Evolutionary conservation across 2,888 invertebrate genomes (phyloP), one percentile per base, ranked within the genome.

Genomic region (Leptopilina drosophilae): DNA sequence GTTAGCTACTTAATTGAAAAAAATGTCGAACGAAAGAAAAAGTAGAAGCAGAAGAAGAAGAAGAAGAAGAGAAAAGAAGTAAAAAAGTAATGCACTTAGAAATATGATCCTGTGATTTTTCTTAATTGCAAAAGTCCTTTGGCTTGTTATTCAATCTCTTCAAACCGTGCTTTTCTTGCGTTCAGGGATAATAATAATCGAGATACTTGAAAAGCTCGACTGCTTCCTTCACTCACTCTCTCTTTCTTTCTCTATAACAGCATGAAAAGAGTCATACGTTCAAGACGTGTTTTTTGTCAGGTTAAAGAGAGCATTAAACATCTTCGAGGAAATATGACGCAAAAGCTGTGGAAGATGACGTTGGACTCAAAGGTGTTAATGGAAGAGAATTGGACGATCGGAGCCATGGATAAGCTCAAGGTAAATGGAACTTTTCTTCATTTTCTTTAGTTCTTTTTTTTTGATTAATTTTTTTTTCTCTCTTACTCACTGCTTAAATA

Each of bases 301-400:
- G 95, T 97, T 76, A 97, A 97, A 91, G 93, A 92, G 85, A 95
- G 95, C 89, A 96, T 97, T 85, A 94, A 94, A 7, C 92, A 93
- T 82, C 94, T 97, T 82, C 94, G 97, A 9, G 92, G 93, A 76
- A 95, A 96, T 92, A 95, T 97, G 56, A 96, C 97, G 15, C 94
- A 96, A 86, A 94, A 95, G 87, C 94, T 97, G 86, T 97, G 97
- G 97, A 92, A 93, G 78, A 94, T 96, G 92, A 96, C 96, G 12
- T 92, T 93, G 83, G 92, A 93, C 64, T 93, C 93, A 81, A 92
- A 93, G 64, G 94, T 96, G 49, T 93, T 98, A 81, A 93, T 94
- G 85, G 95, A 96, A 90, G 94, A 94, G 79, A 95, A 96, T 91
- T 98, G 98, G 96, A 97, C 96, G n/a, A 91, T 91, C 5, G 94